A percentile compares a stretch with the other conserved stretches of the same genome.
These are phyloP conservation scores for Alcis repandata DNA, from an alignment of 2,888 invertebrate species.

Conservation along the genomic window DNA sequence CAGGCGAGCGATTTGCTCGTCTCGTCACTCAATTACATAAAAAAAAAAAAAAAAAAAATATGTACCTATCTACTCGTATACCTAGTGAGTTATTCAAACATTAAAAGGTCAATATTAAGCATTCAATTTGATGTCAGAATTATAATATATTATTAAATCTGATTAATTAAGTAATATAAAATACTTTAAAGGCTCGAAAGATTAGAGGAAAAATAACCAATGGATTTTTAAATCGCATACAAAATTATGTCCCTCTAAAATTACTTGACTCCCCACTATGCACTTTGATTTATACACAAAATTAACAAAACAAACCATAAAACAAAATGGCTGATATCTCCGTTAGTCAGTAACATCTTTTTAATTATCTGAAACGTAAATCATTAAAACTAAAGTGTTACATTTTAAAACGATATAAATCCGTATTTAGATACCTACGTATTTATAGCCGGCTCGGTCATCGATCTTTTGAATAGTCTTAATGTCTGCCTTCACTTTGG, in stretches of 20 bases:
- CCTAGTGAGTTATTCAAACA: no score
- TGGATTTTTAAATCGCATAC: neutral
- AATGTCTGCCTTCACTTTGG: constrained; percentile 10
- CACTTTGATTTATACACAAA: neutral
- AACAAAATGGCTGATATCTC: constrained; percentile 14
- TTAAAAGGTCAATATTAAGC: no score
- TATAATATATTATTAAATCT: no score
- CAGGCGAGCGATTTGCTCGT: no score
- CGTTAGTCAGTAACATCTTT: constrained; percentile 12
- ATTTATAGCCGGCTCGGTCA: constrained; percentile 15
- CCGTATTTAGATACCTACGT: neutral
- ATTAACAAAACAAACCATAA: constrained; percentile 1
- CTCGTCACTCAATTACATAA: no score
- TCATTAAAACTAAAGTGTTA: constrained; percentile 14
- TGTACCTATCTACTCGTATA: no score
- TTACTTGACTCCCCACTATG: neutral
- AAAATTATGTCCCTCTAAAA: neutral
- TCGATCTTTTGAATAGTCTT: constrained; percentile 6
- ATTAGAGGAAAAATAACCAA: neutral
- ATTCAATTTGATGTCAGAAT: no score
- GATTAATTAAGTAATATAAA: neutral
- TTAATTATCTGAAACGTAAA: constrained; percentile 16
- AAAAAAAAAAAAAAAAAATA: no score
- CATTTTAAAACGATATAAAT: constrained; percentile 8
- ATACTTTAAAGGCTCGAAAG: neutral